Evolutionary conservation across 2,113 vertebrate species (phyloP).

Genomic region (Willisornis vidua): DNA sequence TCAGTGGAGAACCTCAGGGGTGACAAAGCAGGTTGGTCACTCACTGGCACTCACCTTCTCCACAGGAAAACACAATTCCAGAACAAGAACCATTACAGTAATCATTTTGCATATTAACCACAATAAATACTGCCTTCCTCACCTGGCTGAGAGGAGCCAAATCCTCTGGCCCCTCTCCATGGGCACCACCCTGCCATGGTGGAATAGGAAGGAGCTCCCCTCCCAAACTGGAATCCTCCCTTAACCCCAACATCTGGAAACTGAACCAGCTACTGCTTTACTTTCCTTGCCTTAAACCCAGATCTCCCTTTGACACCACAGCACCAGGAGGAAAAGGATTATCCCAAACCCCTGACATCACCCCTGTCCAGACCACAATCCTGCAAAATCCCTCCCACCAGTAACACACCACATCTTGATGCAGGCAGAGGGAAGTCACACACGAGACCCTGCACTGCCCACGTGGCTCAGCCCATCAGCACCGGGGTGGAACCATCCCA

Average conservation of each 20-base stretch:
- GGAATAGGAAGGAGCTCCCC: not conserved
- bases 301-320: not conserved
- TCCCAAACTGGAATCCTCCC: not conserved
- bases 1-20: not conserved
- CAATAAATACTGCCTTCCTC: not conserved
- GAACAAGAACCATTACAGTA: not conserved
- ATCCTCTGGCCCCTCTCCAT: fast-evolving
- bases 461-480: not conserved
- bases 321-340: not conserved
- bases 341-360: not conserved
- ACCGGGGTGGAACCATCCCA: not conserved
- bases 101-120: not conserved
- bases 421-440: fast-evolving
- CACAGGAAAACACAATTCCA: not conserved
- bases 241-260: not conserved
- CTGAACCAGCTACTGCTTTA: not conserved
- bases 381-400: not conserved
- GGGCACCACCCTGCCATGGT: not conserved
- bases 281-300: not conserved
- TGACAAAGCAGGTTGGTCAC: not conserved
- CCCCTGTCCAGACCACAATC: fast-evolving
- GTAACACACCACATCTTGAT: fast-evolving
- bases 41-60: slow-evolving; percentile 49
- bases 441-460: not conserved
- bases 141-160: not conserved